Evolutionary conservation across 2,888 invertebrate species (phyloP).

Genomic region (Mesorhabditis sp.): DNA sequence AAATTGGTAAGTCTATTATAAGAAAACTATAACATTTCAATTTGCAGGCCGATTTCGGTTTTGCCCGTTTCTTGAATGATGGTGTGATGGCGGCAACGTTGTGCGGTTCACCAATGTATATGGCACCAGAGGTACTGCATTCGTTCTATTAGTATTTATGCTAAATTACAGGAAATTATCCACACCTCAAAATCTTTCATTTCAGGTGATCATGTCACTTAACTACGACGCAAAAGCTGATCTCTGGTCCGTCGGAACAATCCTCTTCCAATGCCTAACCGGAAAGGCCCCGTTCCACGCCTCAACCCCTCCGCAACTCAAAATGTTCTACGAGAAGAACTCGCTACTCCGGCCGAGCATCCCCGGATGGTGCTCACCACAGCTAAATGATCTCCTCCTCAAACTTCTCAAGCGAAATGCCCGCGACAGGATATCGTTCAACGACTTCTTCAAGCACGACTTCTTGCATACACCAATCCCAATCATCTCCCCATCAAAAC

Average conservation of each 20-base stretch:
- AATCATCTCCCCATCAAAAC: conserved; percentile 36
- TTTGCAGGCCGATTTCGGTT: conserved; percentile 90
- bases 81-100: conserved; percentile 99
- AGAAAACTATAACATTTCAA: background rate
- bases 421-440: conserved; percentile 84
- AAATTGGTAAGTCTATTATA: conserved; percentile 63
- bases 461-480: conserved; percentile 65
- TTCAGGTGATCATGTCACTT: conserved; percentile 82
- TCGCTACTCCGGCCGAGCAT: conserved; percentile 66
- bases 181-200: background rate
- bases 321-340: conserved; percentile 93
- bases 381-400: conserved; percentile 78
- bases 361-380: conserved; percentile 85
- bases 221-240: conserved; percentile 99
- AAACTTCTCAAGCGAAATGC: conserved; percentile 81
- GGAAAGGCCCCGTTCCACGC: conserved; percentile 96
- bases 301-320: conserved; percentile 91
- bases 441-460: conserved; percentile 88
- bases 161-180: background rate
- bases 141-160: conserved; percentile 1
- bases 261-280: conserved; percentile 94
- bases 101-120: conserved; percentile 99
- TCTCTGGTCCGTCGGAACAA: conserved; percentile 97
- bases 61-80: conserved; percentile 94
- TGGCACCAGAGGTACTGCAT: conserved; percentile 69